Conservation (phyloP, 2,888 invertebrate genomes). For the Globia sparganii region DNA sequence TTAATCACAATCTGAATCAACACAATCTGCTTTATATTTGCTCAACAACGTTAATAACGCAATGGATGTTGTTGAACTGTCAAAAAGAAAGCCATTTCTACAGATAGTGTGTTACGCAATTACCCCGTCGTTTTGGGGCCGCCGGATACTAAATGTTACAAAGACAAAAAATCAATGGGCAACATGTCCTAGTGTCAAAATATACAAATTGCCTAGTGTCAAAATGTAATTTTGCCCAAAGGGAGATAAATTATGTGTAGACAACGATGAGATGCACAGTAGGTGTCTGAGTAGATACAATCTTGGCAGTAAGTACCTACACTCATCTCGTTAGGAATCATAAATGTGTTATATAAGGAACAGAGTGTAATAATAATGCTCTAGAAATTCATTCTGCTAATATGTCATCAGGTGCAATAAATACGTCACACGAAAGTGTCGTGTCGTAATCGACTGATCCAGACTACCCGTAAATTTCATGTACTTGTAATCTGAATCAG, state of each 20-base stretch:
- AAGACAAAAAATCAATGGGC: too few species aligned
- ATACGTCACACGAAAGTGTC: slow-evolving; percentile 4
- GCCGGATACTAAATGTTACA: too few species aligned
- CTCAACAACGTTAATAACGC: neutral
- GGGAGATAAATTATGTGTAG: slow-evolving; percentile 10
- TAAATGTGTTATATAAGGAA: slow-evolving; percentile 32
- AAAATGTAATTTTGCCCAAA: too few species aligned
- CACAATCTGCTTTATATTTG: too few species aligned
- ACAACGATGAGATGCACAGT: neutral
- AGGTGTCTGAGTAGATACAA: neutral
- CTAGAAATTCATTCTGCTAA: slow-evolving; percentile 23
- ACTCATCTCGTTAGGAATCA: slow-evolving; percentile 18
- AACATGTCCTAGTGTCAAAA: too few species aligned
- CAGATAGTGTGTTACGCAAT: neutral
- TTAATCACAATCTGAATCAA: too few species aligned
- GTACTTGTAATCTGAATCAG: slow-evolving; percentile 7
- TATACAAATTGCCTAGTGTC: too few species aligned
- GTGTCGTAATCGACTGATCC: neutral
- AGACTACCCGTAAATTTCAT: too few species aligned
- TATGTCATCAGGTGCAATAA: slow-evolving; percentile 8
- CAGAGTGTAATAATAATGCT: slow-evolving; percentile 17
- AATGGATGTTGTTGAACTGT: neutral
- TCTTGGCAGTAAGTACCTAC: slow-evolving; percentile 45
- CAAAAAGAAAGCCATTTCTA: neutral
- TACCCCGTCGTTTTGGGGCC: neutral